Percentiles rank a stretch among this genome's conserved stretches.
Conservation (phyloP, 2,888 invertebrate species). For the Eupeodes latifasciatus region DNA sequence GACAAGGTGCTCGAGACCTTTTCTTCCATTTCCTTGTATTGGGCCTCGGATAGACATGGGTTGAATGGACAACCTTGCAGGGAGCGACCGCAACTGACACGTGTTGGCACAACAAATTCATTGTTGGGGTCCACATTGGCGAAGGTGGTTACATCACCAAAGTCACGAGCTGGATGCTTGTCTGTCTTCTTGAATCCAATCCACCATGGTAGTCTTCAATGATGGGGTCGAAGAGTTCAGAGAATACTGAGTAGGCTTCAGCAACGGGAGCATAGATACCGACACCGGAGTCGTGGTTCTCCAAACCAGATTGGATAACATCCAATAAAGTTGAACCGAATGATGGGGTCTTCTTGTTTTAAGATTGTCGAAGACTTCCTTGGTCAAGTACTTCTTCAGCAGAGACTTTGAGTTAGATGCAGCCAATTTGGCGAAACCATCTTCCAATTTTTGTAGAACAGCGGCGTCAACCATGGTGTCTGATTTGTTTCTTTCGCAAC, state of each 20-base stretch:
- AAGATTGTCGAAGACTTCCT: no score
- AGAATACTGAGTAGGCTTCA: no score
- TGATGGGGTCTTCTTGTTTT: slow-evolving; percentile 92
- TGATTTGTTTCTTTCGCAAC: no score
- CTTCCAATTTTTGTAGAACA: no score
- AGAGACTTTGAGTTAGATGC: no score
- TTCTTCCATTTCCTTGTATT: slow-evolving; percentile 98
- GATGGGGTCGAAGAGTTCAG: no score
- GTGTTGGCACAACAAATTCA: slow-evolving; percentile 96
- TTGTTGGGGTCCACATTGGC: slow-evolving; percentile 96
- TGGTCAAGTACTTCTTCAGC: no score
- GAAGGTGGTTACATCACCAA: slow-evolving; percentile 95
- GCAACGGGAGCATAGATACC: slow-evolving; percentile 99
- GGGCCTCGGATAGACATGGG: no score
- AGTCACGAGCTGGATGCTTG: slow-evolving; percentile 96
- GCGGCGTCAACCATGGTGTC: no score
- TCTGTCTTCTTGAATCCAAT: no score
- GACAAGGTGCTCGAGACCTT: slow-evolving; percentile 93
- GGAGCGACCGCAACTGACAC: slow-evolving; percentile 98
- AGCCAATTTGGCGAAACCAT: no score
- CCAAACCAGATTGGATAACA: slow-evolving; percentile 98
- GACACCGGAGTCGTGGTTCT: slow-evolving; percentile 98
- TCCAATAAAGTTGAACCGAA: slow-evolving; percentile 97
- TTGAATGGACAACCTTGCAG: slow-evolving; percentile 98
- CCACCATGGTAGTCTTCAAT: no score